A percentile compares a stretch with the other conserved stretches of the same genome.
phyloP scores from a whole-genome alignment of 2,888 invertebrate genomes.

The Drosophila kambysellisi region DNA sequence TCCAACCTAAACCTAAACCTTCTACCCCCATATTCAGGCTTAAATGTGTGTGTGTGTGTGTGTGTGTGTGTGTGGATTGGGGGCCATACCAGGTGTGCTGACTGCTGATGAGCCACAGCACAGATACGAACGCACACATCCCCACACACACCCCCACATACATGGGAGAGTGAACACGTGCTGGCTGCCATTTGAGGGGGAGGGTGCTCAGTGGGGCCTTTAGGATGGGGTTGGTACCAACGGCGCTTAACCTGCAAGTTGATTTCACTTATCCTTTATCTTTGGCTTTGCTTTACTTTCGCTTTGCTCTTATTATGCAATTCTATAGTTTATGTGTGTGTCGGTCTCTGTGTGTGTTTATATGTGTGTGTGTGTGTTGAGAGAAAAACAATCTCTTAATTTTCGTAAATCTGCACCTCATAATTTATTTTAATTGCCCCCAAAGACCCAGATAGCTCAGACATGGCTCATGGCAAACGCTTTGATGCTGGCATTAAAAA shows the following conservation, averaged over 20 bases:
- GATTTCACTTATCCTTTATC: slow-evolving; percentile 80
- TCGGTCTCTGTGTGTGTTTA: not conserved
- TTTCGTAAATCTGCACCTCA: slow-evolving; percentile 83
- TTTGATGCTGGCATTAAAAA: slow-evolving; percentile 64
- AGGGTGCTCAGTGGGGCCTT: slow-evolving; percentile 29
- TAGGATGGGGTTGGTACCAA: slow-evolving; percentile 13
- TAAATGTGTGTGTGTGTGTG: slow-evolving; percentile 8
- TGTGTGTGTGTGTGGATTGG: slow-evolving; percentile 20
- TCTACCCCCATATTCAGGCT: slow-evolving; percentile 32
- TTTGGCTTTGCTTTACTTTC: slow-evolving; percentile 35
- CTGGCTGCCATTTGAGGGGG: slow-evolving; percentile 31
- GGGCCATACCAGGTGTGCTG: slow-evolving; percentile 65
- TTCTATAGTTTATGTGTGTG: slow-evolving; percentile 14
- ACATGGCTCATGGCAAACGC: slow-evolving; percentile 29
- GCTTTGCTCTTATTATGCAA: slow-evolving; percentile 45
- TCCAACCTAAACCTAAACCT: slow-evolving; percentile 33
- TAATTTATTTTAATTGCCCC: slow-evolving; percentile 84
- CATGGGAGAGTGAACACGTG: slow-evolving; percentile 54
- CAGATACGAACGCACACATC: slow-evolving; percentile 20
- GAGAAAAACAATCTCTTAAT: slow-evolving; percentile 79
- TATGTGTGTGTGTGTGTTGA: slow-evolving; percentile 14
- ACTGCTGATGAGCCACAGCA: slow-evolving; percentile 70
- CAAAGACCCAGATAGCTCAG: slow-evolving; percentile 58
- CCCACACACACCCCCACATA: slow-evolving; percentile 11
- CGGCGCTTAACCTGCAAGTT: slow-evolving; percentile 74